phyloP scores from a whole-genome alignment of 2,888 invertebrate species.

The Gymnosoma rotundatum region DNA sequence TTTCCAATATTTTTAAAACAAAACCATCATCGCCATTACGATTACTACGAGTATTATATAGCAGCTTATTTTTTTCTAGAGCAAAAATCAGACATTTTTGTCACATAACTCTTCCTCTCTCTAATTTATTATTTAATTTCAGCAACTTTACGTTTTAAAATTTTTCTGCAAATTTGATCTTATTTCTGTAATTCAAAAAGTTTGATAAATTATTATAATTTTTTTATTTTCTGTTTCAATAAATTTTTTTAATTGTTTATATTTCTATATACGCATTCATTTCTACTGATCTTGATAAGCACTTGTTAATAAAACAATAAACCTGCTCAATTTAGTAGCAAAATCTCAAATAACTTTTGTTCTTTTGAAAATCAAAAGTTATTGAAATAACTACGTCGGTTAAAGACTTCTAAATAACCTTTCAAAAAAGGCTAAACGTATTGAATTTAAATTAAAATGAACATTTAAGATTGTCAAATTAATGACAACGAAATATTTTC shows the following conservation, averaged over 20 bases:
- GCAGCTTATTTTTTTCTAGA: too few relatives aligned
- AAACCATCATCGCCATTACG: too few relatives aligned
- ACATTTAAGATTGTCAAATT: conserved; percentile 54
- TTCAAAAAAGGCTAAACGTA: conserved; percentile 43
- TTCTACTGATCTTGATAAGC: conserved; percentile 32
- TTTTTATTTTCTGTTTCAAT: neutral
- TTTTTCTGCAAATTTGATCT: too few relatives aligned
- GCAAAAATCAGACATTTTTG: too few relatives aligned
- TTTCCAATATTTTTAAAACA: too few relatives aligned
- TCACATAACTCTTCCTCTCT: too few relatives aligned
- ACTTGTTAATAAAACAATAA: conserved; percentile 52
- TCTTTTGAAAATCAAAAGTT: conserved; percentile 15
- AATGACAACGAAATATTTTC: conserved; percentile 17
- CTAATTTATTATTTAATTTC: too few relatives aligned
- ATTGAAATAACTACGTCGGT: conserved; percentile 5
- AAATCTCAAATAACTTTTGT: conserved; percentile 61
- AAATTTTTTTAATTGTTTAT: neutral
- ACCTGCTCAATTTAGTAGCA: conserved; percentile 64
- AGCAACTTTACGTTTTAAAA: too few relatives aligned
- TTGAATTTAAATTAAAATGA: conserved; percentile 25
- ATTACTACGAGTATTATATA: too few relatives aligned
- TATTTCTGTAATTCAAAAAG: too few relatives aligned
- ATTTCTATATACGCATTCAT: neutral
- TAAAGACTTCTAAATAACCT: neutral
- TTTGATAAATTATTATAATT: neutral